phyloP scores from a whole-genome alignment of 2,797 vertebrate genomes.

The Potorous gilbertii region DNA sequence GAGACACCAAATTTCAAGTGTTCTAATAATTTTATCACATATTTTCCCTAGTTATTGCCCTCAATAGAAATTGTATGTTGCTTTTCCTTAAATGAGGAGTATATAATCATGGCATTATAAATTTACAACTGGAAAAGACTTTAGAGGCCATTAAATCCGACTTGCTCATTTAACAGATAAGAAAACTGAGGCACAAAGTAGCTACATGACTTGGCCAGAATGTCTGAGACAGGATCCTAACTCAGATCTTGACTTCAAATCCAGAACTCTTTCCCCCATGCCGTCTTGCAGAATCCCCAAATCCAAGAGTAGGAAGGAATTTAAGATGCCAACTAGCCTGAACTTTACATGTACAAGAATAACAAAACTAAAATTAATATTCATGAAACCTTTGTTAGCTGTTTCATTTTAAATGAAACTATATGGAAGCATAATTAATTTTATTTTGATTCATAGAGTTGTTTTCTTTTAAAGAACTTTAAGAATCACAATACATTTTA shows the following conservation, averaged over 20 bases:
- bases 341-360: neutral
- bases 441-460: neutral
- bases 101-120: constrained; percentile 60
- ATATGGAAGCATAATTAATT: neutral
- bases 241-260: neutral
- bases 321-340: neutral
- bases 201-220: neutral
- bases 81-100: constrained; percentile 57
- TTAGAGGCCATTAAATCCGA: neutral
- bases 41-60: constrained; percentile 49
- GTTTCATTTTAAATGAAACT: neutral
- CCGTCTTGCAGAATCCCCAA: neutral
- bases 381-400: neutral
- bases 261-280: neutral
- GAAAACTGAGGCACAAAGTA: neutral
- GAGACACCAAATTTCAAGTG: constrained; percentile 49
- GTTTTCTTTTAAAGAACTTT: neutral
- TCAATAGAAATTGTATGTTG: constrained; percentile 57
- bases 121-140: neutral
- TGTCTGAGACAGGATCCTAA: neutral
- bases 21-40: constrained; percentile 63
- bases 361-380: neutral
- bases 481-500: neutral
- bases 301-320: neutral
- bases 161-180: neutral